Evolutionary conservation across 2,113 vertebrate genomes (phyloP).

Genomic region (Oreotrochilus melanogaster): DNA sequence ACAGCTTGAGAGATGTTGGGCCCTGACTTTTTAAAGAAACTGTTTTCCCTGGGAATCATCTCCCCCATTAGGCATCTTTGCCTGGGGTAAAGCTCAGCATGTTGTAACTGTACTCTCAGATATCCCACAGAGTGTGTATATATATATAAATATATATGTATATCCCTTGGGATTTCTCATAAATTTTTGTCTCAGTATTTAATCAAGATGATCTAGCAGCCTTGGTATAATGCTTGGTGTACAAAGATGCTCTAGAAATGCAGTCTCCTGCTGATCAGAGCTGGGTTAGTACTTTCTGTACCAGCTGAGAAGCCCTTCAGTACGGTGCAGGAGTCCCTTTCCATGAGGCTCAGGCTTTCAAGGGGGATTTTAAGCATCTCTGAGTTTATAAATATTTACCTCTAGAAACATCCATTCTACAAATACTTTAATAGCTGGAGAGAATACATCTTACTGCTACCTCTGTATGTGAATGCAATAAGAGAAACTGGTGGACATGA

Average conservation of each 20-base stretch:
- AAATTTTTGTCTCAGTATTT: background rate
- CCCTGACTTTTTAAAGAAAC: background rate
- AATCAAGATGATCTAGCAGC: background rate
- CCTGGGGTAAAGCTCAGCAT: background rate
- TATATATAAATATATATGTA: background rate
- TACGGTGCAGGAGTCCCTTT: background rate
- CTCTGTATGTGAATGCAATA: background rate
- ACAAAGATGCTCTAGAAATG: background rate
- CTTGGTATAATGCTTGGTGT: background rate
- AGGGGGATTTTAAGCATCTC: background rate
- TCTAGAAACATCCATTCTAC: background rate
- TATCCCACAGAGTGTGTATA: background rate
- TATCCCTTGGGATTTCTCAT: background rate
- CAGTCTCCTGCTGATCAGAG: background rate
- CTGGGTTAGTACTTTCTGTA: background rate
- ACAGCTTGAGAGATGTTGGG: background rate
- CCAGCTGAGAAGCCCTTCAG: background rate
- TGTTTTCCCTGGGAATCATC: background rate
- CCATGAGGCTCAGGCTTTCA: background rate
- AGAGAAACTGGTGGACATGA: background rate
- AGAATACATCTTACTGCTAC: background rate
- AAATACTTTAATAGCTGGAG: background rate
- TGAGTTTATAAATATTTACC: slow-evolving; percentile 1
- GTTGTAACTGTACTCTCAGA: background rate
- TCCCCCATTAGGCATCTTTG: background rate